These are phyloP conservation scores for Tympanuchus pallidicinctus DNA, from an alignment of 2,113 vertebrate species.

Conservation along the genomic window DNA sequence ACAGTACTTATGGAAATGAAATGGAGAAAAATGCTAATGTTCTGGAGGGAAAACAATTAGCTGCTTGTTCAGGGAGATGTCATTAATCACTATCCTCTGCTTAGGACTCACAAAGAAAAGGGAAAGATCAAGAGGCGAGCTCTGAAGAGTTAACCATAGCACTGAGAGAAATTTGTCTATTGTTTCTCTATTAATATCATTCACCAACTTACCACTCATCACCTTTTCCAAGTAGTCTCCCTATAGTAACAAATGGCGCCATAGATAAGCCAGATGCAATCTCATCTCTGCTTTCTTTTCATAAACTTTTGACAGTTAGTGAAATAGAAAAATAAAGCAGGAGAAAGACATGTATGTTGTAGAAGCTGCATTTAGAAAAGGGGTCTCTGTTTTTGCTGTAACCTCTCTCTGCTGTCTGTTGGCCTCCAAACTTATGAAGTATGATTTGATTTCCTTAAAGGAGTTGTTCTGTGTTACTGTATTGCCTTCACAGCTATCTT, in stretches of 20 bases:
- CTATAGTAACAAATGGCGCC: conserved; percentile 62
- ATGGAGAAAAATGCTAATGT: neutral
- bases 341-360: conserved; percentile 32
- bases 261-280: conserved; percentile 58
- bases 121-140: neutral
- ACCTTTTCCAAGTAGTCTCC: conserved; percentile 46
- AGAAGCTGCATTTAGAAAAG: neutral
- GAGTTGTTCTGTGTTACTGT: neutral
- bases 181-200: conserved; percentile 66
- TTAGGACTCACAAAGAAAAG: neutral
- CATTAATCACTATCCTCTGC: neutral
- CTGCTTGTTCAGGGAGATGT: neutral
- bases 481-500: neutral
- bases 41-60: neutral
- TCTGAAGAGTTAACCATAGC: conserved; percentile 45
- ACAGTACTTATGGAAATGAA: neutral
- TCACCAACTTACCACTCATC: conserved; percentile 60
- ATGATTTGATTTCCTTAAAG: neutral
- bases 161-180: conserved; percentile 45
- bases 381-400: neutral
- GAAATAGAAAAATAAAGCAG: neutral
- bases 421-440: neutral
- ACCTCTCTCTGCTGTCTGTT: neutral
- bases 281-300: conserved; percentile 53
- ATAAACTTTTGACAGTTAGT: conserved; percentile 42